Evolutionary conservation across 2,113 vertebrate genomes (phyloP), one percentile per base, ranked within the genome.

Genomic region (Pelvicachromis taeniatus): DNA sequence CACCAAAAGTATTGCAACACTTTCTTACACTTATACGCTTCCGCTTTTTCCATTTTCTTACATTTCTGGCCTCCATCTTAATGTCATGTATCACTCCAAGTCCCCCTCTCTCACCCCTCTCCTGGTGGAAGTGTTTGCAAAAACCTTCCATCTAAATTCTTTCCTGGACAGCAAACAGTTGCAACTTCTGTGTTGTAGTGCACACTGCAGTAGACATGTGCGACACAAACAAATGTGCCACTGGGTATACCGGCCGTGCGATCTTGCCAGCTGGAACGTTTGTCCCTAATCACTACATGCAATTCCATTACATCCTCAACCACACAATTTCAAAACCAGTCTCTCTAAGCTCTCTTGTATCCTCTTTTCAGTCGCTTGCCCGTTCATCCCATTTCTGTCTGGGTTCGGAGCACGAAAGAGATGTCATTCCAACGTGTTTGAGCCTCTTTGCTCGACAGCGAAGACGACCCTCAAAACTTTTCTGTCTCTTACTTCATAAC

Each of bases 111-210:
- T 50, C 68, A 31, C 42, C 4, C 68, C 4, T 50, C 14, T 33
- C 55, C 54, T 80, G 26, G 63, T 88, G 87, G 48, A 58, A 79
- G 79, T 78, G 21, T 85, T 38, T 79, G 81, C 52, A 75, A 42
- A 84, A 87, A 82, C 54, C 77, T 53, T 89, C 50, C 80, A 87
- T 50, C 9, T 79, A 56, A 59, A 73, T 73, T 88, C 11, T 90
- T 95, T 91, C 90, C 83, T 91, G 84, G 89, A 92, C 77, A 84
- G 88, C 56, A 50, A 82, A 86, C 91, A 91, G 84, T 91, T 89
- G 65, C 87, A 63, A 82, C 13, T 81, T 80, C 33, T 73, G 58
- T 87, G 81, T 77, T 80, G 70, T 87, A 70, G 58, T 45, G 14
- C 29, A 14, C 45, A 21, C 42, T 75, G 42, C 53, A 83, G 77